phyloP scores from a whole-genome alignment of 1,140 invertebrate genomes.

The Dreissena rostriformis region DNA sequence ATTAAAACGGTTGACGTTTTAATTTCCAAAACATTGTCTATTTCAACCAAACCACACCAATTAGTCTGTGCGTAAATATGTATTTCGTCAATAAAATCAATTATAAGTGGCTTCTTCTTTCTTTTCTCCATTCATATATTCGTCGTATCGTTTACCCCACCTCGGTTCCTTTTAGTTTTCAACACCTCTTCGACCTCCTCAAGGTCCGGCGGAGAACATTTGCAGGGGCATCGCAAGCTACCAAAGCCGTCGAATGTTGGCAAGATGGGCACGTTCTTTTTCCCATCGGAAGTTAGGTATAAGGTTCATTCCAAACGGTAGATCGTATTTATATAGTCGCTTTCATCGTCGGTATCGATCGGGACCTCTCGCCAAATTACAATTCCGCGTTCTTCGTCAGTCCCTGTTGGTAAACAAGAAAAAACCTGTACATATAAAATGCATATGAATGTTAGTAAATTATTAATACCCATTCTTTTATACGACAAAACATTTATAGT shows the following conservation, averaged over 20 bases:
- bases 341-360: constrained; percentile 6
- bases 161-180: constrained; percentile 4
- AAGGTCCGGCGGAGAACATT: neutral
- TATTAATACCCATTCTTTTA: too few species aligned
- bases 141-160: constrained; percentile 8
- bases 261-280: constrained; percentile 35
- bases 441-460: too few species aligned
- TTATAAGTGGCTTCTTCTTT: too few species aligned
- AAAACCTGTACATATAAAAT: too few species aligned
- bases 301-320: constrained; percentile 41
- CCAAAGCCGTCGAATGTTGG: constrained; percentile 42
- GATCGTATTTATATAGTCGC: constrained; percentile 34
- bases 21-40: too few species aligned
- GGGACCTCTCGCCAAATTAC: constrained; percentile 45
- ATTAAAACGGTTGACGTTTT: too few species aligned
- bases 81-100: too few species aligned
- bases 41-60: too few species aligned
- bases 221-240: neutral
- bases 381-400: constrained; percentile 49
- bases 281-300: constrained; percentile 19
- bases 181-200: neutral
- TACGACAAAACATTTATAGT: too few species aligned
- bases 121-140: neutral
- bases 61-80: too few species aligned
- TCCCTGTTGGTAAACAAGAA: constrained; percentile 1